Evolutionary conservation across 1,140 invertebrate species (phyloP).

Genomic region (Polyergus mexicanus): DNA sequence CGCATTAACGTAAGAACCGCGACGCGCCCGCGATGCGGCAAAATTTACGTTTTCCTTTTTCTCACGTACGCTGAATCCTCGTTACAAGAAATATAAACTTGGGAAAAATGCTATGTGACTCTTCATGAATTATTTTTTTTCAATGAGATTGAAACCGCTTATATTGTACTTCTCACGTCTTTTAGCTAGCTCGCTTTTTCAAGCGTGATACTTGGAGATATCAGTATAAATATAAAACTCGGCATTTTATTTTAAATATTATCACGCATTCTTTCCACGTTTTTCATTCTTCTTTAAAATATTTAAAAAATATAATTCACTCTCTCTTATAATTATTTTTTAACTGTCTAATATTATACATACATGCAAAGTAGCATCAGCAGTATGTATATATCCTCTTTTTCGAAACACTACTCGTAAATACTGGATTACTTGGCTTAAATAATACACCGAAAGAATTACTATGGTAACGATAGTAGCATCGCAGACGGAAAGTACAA

Average conservation of each 20-base stretch:
- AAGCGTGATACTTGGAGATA: background rate
- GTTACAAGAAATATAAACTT: slow-evolving; percentile 48
- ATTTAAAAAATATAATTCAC: too few species aligned
- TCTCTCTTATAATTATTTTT: slow-evolving; percentile 4
- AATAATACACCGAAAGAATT: slow-evolving; percentile 47
- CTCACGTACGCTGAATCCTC: slow-evolving; percentile 38
- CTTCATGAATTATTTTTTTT: background rate
- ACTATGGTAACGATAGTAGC: slow-evolving; percentile 50
- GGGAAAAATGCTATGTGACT: slow-evolving; percentile 14
- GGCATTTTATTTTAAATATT: background rate
- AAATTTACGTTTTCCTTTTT: slow-evolving; percentile 35
- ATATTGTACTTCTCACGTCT: background rate
- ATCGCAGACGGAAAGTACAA: slow-evolving; percentile 44
- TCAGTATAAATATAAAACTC: background rate
- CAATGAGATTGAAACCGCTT: background rate
- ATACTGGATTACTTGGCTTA: slow-evolving; percentile 32
- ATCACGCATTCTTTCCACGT: background rate
- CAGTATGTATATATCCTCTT: background rate
- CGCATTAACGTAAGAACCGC: slow-evolving; percentile 1
- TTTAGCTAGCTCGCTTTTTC: background rate
- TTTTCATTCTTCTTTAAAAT: background rate
- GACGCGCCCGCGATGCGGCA: background rate
- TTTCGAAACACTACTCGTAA: background rate
- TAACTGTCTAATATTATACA: background rate
- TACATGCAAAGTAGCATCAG: background rate